Base-by-base conservation (phyloP, 2,888 invertebrate genomes). In the Hoplodrina ambigua region DNA sequence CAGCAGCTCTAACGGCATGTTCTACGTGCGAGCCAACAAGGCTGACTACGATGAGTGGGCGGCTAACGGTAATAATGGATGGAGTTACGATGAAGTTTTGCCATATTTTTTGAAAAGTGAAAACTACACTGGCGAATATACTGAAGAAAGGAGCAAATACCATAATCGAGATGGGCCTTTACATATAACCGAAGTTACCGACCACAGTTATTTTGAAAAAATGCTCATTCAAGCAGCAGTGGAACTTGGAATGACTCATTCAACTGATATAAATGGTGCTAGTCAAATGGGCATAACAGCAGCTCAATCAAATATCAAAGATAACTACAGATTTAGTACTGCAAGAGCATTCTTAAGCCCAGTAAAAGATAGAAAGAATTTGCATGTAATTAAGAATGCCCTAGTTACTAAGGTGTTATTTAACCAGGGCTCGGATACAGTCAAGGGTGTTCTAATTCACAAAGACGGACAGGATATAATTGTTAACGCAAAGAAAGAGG, bases 1-100 rank as follows among this genome's bases (percentile, higher is more conserved):
- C 6, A 96, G 97, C 46, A 93, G 94, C n/a, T 91, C 96, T 41
- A 97, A 97, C 84, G 96, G 89, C 30, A 96, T 97, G 95, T 93
- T 96, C 69, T 97, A 96, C 81, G 92, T 97, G 6, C 93, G 96
- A 58, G 97, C 96, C 0, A 96, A 95, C 79, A 93, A 90, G 5
- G 75, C 86, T 2, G 96, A 97, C 82, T 97, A 96, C 69, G 93
- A 96, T 50, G 90, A 93, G 75, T 97, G 97, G 97, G 95, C 94
- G 25, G 89, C 89, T 0, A 80, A 89, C 20, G 97, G 97, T 3
- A 96, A 97, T 74, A 66, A 86, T 0, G 96, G 96, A 2, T 97
- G 97, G 97, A 94, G 95, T 53, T 97, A 96, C 87, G 89, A 96
- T 13, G 94, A 96, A 6, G 94, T 96, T 0, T 79, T 94, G 0